These are phyloP conservation scores for Cephus rjabovi DNA, from an alignment of 2,888 invertebrate species.

Conservation along the genomic window DNA sequence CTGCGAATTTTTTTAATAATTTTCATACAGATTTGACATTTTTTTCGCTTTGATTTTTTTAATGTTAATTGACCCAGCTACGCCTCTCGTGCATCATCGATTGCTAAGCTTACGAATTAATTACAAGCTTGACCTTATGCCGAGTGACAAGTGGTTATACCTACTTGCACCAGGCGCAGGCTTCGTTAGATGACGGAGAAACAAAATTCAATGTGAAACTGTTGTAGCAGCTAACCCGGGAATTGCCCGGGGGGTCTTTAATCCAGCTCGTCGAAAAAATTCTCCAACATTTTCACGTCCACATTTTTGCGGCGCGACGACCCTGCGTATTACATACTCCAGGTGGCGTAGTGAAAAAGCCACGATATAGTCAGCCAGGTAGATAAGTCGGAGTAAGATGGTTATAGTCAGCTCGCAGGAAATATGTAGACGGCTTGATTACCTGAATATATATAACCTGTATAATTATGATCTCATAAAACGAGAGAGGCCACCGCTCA, in stretches of 20 bases:
- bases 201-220: background rate
- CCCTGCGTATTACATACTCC: background rate
- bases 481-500: background rate
- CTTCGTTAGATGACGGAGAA: background rate
- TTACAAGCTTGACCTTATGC: background rate
- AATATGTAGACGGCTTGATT: background rate
- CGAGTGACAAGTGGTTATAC: background rate
- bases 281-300: conserved; percentile 28
- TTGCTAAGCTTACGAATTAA: background rate
- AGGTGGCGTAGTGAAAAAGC: background rate
- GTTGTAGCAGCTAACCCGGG: background rate
- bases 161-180: background rate
- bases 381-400: background rate
- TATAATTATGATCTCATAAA: background rate
- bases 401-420: background rate
- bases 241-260: background rate
- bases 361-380: background rate
- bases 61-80: background rate
- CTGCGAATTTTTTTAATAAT: background rate
- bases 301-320: conserved; percentile 44
- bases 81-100: background rate
- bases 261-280: background rate
- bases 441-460: background rate
- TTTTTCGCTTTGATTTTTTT: background rate
- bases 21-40: background rate